phyloP scores from a whole-genome alignment of 2,113 vertebrate genomes.

The Bucco capensis region DNA sequence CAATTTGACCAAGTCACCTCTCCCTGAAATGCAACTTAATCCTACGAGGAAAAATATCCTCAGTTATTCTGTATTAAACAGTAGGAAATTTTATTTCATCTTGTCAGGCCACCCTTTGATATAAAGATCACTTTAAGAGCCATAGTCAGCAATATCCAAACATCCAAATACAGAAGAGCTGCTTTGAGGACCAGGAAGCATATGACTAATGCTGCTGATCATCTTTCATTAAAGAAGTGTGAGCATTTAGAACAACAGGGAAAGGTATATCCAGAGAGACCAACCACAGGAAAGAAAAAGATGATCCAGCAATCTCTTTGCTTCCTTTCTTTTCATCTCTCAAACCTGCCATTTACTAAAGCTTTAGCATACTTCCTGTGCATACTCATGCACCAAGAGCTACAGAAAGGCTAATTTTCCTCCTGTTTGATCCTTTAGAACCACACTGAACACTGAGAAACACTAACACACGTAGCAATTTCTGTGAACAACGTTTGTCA shows the following conservation, averaged over 20 bases:
- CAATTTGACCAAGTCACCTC: not conserved
- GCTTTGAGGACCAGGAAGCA: not conserved
- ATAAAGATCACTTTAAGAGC: not conserved
- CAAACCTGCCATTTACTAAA: not conserved
- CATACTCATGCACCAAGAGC: not conserved
- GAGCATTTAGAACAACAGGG: not conserved
- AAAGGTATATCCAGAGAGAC: not conserved
- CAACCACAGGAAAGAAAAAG: not conserved
- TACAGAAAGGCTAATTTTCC: not conserved
- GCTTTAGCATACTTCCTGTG: not conserved
- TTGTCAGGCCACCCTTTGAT: not conserved
- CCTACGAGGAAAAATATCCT: not conserved
- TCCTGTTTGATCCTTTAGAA: not conserved
- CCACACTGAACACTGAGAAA: not conserved
- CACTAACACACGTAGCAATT: not conserved
- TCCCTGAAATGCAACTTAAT: not conserved
- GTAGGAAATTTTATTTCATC: not conserved
- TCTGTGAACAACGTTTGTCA: not conserved
- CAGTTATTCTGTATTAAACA: not conserved
- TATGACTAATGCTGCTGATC: not conserved
- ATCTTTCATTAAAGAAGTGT: not conserved
- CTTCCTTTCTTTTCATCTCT: not conserved
- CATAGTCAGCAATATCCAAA: not conserved
- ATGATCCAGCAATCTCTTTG: not conserved
- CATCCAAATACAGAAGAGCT: not conserved